Evolutionary conservation across 2,888 invertebrate species (phyloP).

Genomic region (Sinotaia quadrata): DNA sequence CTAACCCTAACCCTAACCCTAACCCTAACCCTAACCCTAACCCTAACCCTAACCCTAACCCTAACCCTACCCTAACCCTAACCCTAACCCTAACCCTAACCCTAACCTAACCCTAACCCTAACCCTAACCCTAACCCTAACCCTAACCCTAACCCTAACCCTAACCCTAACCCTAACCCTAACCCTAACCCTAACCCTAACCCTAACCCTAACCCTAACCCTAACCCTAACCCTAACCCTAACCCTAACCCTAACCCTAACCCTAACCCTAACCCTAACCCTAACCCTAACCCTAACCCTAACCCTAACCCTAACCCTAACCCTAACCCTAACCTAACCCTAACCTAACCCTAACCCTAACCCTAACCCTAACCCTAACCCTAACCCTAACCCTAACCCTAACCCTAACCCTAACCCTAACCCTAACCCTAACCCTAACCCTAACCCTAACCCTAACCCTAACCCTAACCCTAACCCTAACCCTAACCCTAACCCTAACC

Average conservation of each 20-base stretch:
- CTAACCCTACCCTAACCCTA: too few species aligned
- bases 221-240: constrained; percentile 1
- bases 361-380: constrained; percentile 45
- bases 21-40: constrained; percentile 15
- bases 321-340: too few species aligned
- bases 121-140: constrained; percentile 16
- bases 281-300: constrained; percentile 1
- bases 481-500: constrained; percentile 49
- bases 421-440: constrained; percentile 30
- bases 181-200: constrained; percentile 1
- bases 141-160: constrained; percentile 1
- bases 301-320: constrained; percentile 32
- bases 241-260: constrained; percentile 1
- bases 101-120: constrained; percentile 9
- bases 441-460: constrained; percentile 45
- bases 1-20: constrained; percentile 27
- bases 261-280: constrained; percentile 1
- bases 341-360: constrained; percentile 45
- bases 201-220: constrained; percentile 1
- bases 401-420: constrained; percentile 45
- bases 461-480: constrained; percentile 41
- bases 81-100: too few species aligned
- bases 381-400: constrained; percentile 41
- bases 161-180: neutral
- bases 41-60: constrained; percentile 8